Evolutionary conservation across 1,140 invertebrate species (phyloP).

Genomic region (Oedothorax gibbosus): DNA sequence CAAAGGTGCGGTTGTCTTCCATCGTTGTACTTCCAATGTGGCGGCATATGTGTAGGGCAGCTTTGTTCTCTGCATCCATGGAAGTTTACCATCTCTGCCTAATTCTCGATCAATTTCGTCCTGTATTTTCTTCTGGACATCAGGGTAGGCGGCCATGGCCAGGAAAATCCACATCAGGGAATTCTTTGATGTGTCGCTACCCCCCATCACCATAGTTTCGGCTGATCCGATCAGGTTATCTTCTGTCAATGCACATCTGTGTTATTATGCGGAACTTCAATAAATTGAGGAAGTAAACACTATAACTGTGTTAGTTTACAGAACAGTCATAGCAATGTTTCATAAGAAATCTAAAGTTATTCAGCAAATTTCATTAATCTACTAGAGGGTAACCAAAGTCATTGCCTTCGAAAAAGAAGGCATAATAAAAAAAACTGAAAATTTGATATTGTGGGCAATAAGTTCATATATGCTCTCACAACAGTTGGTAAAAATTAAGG

Average conservation of each 20-base stretch:
- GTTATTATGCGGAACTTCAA: background rate
- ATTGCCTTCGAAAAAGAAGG: no score
- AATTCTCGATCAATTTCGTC: slow-evolving; percentile 64
- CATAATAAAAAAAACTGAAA: no score
- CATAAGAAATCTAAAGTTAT: background rate
- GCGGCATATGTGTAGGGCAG: slow-evolving; percentile 62
- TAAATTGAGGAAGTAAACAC: background rate
- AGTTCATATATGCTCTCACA: no score
- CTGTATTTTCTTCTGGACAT: slow-evolving; percentile 64
- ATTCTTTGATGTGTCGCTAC: slow-evolving; percentile 63
- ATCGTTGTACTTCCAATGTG: slow-evolving; percentile 61
- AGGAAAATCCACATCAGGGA: slow-evolving; percentile 63
- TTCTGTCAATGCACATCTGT: slow-evolving; percentile 30
- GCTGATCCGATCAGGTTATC: slow-evolving; percentile 15
- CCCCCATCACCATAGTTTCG: slow-evolving; percentile 57
- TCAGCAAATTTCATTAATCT: background rate
- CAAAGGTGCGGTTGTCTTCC: slow-evolving; percentile 60
- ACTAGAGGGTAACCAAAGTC: no score
- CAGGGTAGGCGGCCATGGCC: slow-evolving; percentile 60
- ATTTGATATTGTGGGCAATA: no score
- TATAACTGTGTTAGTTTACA: no score
- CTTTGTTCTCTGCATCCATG: slow-evolving; percentile 46
- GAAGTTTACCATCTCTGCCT: slow-evolving; percentile 61
- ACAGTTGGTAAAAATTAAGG: no score
- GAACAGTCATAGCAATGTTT: no score